Evolutionary conservation across 1,140 invertebrate genomes (phyloP).

Genomic region (Eueides isabella): DNA sequence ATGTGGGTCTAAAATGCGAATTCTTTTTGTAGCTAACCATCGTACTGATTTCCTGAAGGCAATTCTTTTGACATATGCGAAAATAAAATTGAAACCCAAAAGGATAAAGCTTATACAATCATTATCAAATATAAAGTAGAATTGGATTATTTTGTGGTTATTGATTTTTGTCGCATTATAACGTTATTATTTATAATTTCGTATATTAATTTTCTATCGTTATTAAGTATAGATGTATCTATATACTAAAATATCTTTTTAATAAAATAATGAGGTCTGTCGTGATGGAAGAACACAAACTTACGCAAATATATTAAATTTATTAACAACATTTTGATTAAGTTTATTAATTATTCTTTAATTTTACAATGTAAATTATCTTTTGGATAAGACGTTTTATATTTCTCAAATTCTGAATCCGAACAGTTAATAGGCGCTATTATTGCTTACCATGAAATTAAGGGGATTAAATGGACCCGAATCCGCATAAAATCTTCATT

Average conservation of each 20-base stretch:
- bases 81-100: conserved; percentile 27
- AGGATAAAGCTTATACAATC: background rate
- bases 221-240: too few relatives aligned
- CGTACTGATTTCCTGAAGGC: conserved; percentile 24
- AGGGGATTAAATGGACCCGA: conserved; percentile 14
- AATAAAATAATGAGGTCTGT: too few relatives aligned
- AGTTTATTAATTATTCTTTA: background rate
- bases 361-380: background rate
- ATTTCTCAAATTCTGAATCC: conserved; percentile 3
- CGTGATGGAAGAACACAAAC: too few relatives aligned
- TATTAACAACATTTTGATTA: background rate
- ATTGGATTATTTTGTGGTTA: background rate
- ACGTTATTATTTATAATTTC: too few relatives aligned
- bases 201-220: too few relatives aligned
- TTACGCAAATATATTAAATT: too few relatives aligned
- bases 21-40: conserved; percentile 42
- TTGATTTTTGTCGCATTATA: background rate
- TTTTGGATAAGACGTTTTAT: background rate
- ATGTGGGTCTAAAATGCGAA: conserved; percentile 43
- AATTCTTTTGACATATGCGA: conserved; percentile 31
- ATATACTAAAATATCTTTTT: too few relatives aligned
- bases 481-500: conserved; percentile 31
- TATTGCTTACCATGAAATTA: conserved; percentile 27
- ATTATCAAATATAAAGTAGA: background rate
- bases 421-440: conserved; percentile 1